Evolutionary conservation across 2,888 invertebrate genomes (phyloP), one percentile per base, ranked within the genome.

Genomic region (Himalopsyche japonica): DNA sequence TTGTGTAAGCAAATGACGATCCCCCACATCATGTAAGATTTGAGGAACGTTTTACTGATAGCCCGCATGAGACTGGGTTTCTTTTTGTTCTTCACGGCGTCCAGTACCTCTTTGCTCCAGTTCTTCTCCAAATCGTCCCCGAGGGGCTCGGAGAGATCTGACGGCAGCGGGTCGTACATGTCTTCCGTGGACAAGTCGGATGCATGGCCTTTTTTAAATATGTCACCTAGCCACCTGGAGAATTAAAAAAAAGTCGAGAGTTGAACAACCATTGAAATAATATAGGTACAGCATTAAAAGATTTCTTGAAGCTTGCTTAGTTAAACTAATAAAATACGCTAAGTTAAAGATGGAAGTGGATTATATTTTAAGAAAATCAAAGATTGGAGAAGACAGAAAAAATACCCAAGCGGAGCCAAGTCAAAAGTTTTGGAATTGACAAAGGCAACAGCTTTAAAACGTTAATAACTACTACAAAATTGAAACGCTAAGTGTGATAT

Each of bases 191-290:
- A 93, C 82, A 96, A 90, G 84, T 95, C 94, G 86, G 93, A 91
- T 87, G 92, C 92, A 88, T 92, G 94, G 77, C 95, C 95, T 89
- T 93, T 93, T 88, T 92, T 93, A 88, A 95, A 95, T 86, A 94
- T 91, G 48, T 93, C 93, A 87, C 94, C 93, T 82, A 95, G 91
- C 95, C 95, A 96, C 92, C 96, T 96, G 90, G 82, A 90, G 89
- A 87, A n/a, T n/a, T 85, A 48, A 81, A 64, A 80, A 43, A 4
- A 57, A 80, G 10, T 1, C 10, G 37, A 37, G 12, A 70, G 15
- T 20, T 30, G 20, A 70, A 70, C 10, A 70, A 10, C 4, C 15
- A 30, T 30, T 20, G 3, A 24, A 2, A 2, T 70, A 5, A 43
- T 15, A 32, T 4, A 32, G 32, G 6, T 6, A 32, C 32, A 32